These are phyloP conservation scores for Anastatus disparis DNA, from an alignment of 1,140 invertebrate genomes.

Conservation along the genomic window DNA sequence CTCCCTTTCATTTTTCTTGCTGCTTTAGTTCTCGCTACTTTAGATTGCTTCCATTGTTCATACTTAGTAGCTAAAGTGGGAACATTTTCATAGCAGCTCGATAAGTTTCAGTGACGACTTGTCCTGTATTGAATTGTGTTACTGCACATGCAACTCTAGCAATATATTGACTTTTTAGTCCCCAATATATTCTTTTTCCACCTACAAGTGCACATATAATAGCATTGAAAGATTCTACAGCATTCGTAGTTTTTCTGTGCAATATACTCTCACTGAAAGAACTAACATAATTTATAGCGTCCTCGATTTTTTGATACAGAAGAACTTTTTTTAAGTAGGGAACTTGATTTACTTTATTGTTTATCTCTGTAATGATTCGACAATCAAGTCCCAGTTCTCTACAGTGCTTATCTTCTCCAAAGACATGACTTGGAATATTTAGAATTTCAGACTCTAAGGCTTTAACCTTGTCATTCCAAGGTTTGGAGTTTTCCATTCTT, in stretches of 20 bases:
- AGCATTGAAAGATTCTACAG: slow-evolving; percentile 57
- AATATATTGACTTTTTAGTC: slow-evolving; percentile 47
- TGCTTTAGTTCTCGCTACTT: background rate
- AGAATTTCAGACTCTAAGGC: slow-evolving; percentile 47
- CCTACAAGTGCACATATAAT: slow-evolving; percentile 53
- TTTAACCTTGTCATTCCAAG: slow-evolving; percentile 29
- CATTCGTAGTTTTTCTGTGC: slow-evolving; percentile 58
- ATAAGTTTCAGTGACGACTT: background rate
- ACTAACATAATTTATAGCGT: slow-evolving; percentile 35
- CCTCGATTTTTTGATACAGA: slow-evolving; percentile 31
- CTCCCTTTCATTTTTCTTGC: background rate
- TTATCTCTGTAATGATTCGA: slow-evolving; percentile 1
- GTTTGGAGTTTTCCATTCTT: background rate
- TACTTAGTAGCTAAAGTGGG: background rate
- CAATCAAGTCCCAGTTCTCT: slow-evolving; percentile 46
- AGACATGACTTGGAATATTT: slow-evolving; percentile 54
- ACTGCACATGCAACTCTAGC: slow-evolving; percentile 49
- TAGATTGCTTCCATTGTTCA: background rate
- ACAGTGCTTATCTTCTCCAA: slow-evolving; percentile 55
- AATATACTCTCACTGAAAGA: slow-evolving; percentile 50
- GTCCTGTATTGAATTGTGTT: slow-evolving; percentile 53
- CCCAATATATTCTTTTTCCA: slow-evolving; percentile 58
- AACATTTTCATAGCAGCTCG: background rate
- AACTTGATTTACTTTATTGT: slow-evolving; percentile 47
- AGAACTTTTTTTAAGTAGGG: slow-evolving; percentile 40